Base-by-base conservation (phyloP, 2,797 vertebrate species). In the Sebastiscus tertius region DNA sequence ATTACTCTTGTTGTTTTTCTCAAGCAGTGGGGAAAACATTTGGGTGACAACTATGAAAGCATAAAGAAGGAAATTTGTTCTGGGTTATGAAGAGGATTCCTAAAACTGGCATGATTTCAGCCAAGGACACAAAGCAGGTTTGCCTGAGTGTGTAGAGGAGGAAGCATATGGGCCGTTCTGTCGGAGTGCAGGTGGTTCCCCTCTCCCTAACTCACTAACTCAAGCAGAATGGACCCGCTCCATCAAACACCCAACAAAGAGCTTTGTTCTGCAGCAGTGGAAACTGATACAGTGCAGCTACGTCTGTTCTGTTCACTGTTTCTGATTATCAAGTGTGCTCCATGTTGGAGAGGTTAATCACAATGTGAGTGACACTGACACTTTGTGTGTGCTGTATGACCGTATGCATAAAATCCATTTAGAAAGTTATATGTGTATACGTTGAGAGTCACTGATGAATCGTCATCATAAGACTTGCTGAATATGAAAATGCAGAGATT, bases 161-260 rank as follows among this genome's bases (percentile, higher is more conserved):
- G 83, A 84, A 91, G 65, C 81, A 78, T 77, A 52, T 76, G 73
- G 78, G 58, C 59, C 52, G 39, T 34, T 60, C 62, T 78, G 77
- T 79, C n/a, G 20, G 69, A 54, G 76, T 77, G 83, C 89, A 92
- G 92, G 87, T 90, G 88, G 77, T 86, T 90, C 71, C 83, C 67
- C 64, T 88, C 85, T 75, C 46, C 0, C 46, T 49, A 49, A 49
- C 46, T 49, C 52, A 22, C 64, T 83, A 69, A 72, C 58, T 74
- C 63, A n/a, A 77, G 72, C 65, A 66, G 77, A 87, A 81, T 66
- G 64, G 82, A 87, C 49, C 61, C 24, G 20, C 72, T 76, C 65
- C 76, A 75, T 80, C 89, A 80, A 86, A 65, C 69, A 76, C 72
- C 34, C 66, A 83, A 90, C 85, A 92, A 87, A 92, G 84, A 66